Evolutionary conservation across 2,888 invertebrate species (phyloP).

Genomic region (Platycnemis pennipes): DNA sequence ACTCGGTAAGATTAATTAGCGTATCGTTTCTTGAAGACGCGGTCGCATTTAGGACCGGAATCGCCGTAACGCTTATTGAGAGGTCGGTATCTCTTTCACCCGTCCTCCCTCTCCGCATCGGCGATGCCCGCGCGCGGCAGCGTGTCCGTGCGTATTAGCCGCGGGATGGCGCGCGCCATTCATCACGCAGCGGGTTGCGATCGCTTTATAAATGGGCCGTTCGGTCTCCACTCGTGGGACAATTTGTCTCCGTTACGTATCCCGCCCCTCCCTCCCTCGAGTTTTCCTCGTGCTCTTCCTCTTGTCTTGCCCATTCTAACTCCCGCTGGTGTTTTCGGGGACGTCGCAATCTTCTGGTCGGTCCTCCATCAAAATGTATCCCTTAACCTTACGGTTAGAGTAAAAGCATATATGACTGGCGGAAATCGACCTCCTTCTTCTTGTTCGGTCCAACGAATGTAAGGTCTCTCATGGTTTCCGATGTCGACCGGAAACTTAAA

Average conservation of each 20-base stretch:
- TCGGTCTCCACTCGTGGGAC: neutral
- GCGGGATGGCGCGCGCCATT: neutral
- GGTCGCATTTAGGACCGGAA: neutral
- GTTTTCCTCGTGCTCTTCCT: neutral
- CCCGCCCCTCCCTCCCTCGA: neutral
- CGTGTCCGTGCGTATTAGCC: neutral
- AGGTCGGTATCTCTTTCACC: neutral
- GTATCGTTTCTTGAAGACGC: neutral
- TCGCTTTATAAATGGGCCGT: neutral
- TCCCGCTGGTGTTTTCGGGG: too few relatives aligned
- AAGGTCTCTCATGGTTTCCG: too few relatives aligned
- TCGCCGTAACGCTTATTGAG: neutral
- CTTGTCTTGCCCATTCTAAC: neutral
- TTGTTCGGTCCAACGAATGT: too few relatives aligned
- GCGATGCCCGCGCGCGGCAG: neutral
- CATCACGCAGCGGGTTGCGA: neutral
- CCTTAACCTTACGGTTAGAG: too few relatives aligned
- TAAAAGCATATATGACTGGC: too few relatives aligned
- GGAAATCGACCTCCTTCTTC: too few relatives aligned
- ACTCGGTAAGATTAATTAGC: neutral
- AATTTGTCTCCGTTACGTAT: slow-evolving; percentile 3
- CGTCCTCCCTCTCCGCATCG: neutral
- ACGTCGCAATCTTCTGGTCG: too few relatives aligned
- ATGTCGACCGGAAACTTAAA: too few relatives aligned
- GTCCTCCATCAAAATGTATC: too few relatives aligned